Percentiles rank a stretch among this genome's conserved stretches.
Evolutionary conservation across 2,113 vertebrate species (phyloP).

Genomic region (Macrotus californicus): DNA sequence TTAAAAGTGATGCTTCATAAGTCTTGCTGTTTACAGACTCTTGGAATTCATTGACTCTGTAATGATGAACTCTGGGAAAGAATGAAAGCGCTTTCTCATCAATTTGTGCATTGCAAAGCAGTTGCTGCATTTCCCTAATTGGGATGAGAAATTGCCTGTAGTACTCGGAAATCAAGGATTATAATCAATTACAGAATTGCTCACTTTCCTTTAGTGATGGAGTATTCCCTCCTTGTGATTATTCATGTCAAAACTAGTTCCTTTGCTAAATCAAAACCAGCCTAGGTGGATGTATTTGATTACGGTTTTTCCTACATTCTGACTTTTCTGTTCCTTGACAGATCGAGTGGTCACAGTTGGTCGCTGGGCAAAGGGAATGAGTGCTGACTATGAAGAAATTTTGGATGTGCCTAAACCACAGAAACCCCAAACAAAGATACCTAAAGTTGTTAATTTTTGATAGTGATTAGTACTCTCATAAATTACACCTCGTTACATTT

Average conservation of each 20-base stretch:
- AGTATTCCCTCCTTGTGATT: conserved; percentile 50
- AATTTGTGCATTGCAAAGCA: conserved; percentile 27
- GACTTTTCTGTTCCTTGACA: conserved; percentile 63
- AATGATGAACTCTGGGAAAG: conserved; percentile 46
- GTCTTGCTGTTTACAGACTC: conserved; percentile 34
- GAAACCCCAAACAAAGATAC: conserved; percentile 77
- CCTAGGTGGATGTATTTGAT: neutral
- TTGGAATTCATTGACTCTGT: conserved; percentile 36
- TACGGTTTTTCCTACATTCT: neutral
- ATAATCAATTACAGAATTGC: conserved; percentile 63
- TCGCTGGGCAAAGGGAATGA: conserved; percentile 89
- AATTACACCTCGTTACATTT: neutral
- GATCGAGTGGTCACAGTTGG: conserved; percentile 85
- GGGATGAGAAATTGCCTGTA: conserved; percentile 25
- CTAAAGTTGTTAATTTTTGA: conserved; percentile 91
- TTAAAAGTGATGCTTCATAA: conserved; percentile 51
- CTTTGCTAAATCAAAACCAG: neutral
- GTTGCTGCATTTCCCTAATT: conserved; percentile 54
- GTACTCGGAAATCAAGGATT: conserved; percentile 60
- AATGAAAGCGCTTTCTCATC: conserved; percentile 29
- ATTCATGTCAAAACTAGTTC: conserved; percentile 31
- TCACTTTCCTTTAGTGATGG: conserved; percentile 45
- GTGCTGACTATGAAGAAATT: conserved; percentile 92
- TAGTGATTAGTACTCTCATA: neutral
- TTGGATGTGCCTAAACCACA: conserved; percentile 72